Evolutionary conservation across 23 tunicate species (phyloP), one percentile per base, ranked within the genome.

Genomic region (Styela plicata): DNA sequence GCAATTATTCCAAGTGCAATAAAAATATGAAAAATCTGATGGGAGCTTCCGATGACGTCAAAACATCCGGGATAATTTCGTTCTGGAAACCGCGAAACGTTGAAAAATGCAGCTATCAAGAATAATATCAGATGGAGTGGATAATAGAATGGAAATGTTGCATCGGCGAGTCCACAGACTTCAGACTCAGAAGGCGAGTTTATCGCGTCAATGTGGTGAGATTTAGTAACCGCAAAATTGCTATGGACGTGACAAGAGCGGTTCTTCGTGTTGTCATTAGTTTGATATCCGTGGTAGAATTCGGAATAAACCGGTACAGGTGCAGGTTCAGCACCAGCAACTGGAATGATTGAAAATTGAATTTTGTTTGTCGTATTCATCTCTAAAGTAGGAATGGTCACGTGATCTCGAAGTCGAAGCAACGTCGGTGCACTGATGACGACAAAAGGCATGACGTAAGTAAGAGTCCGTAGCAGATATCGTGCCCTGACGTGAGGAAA

Each of bases 21-120:
- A 24, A 2, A 53, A 0, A 76, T 76, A 53, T 76, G 81, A 44
- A 76, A 76, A 53, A 52, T 17, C 53, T 76, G 81, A 24, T 76
- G 81, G 30, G 81, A 76, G 24, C 64, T 76, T 36, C 81, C 81
- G 64, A 76, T 24, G 19, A 76, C 64, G 66, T 76, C 81, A 53
- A 76, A 76, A 13, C 32, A 10, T 10, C 81, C 63, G 18, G 81
- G 81, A 76, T 13, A 76, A 7, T 44, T 24, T 52, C 28, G 0
- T 29, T 76, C 81, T 7, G 81, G 81, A 29, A 76, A 76, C 10
- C 81, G 81, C 28, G 81, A 37, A 22, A 44, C 3, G 13, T 76
- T 76, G 0, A 76, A 21, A 1, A 76, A 23, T n/a, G 81, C 81
- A 25, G 67, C 81, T 26, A 76, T 16, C 33, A 52, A 25, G 0